Base-by-base conservation (phyloP, 2,797 vertebrate genomes). In the Microctenopoma lineatum region DNA sequence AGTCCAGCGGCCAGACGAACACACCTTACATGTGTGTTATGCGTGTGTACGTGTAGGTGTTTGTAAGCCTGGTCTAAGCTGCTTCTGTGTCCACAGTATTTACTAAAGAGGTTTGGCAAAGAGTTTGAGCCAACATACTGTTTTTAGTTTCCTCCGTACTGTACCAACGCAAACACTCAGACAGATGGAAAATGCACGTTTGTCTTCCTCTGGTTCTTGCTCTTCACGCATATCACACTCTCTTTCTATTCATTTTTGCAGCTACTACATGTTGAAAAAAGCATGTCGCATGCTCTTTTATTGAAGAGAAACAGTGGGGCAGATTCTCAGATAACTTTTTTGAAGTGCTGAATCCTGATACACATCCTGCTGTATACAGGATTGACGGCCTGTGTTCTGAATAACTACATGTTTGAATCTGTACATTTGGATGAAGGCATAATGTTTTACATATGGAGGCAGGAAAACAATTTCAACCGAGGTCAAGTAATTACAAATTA, bases 71-170 rank as follows among this genome's bases (percentile, higher is more conserved):
- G 1, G 47, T 81, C 84, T 86, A 66, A 76, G 84, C 66, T 66
- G 77, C 83, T 84, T 81, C 87, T 90, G 84, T 88, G 80, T 70
- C 52, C 15, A 42, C 73, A 58, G 18, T 88, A 79, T 91, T 88
- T 91, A 84, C 84, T 18, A 75, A 86, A 80, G 75, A 70, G 65
- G 73, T 53, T 84, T 73, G 64, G 86, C 78, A 86, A 86, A 82
- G 80, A 74, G 36, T n/a, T 72, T 76, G 69, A 79, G 70, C 83
- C 85, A 84, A 90, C 70, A 80, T 15, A 47, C 77, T 70, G 68
- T 73, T 87, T 84, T 86, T 78, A 85, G 70, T 70, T 78, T 72
- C 63, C 63, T 21, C 21, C 21, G 21, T 21, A 64, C 26, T 52
- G 52, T 65, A 77, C 39, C 50, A 58, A 60, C 46, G 42, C 52